Base-by-base conservation (phyloP, 1,140 invertebrate genomes). In the Batillaria attramentaria region DNA sequence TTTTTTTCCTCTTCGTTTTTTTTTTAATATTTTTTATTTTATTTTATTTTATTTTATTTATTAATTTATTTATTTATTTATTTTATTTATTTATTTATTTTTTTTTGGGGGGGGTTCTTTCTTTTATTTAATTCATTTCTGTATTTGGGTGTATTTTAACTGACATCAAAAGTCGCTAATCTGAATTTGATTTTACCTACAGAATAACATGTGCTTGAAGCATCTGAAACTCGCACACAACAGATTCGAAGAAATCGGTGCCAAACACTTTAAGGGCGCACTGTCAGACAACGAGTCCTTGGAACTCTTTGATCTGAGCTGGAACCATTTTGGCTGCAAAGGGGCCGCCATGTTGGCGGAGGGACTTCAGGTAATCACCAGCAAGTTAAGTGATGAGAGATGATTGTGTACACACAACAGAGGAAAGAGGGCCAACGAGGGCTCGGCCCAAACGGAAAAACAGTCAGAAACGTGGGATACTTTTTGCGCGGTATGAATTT, bases 271-370 rank as follows among this genome's bases (percentile, higher is more conserved):
- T 16, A 79, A 76, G 74, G 83, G 83, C 24, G 86, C 85, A 35
- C 73, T 90, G 46, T 81, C 81, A 33, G 86, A 88, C 66, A 89
- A 89, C 78, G 86, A 87, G 43, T 83, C 84, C 3, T 72, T 90
- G 33, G 79, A 85, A 70, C 81, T 83, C 1, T 74, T 90, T 13
- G 87, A 89, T 77, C 79, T 90, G 1, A 90, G 88, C 79, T 90
- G 87, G 87, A 89, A 89, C 72, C 85, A 86, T 72, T 88, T 90
- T 68, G 81, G 85, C 54, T 79, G 77, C 20, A 85, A 84, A 78
- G 89, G 86, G 24, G 86, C 87, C 37, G 81, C 84, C 16, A 54
- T 74, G 20, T 68, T 90, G 24, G 86, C 87, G 6, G 83, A 88
- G 65, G 88, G 85, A 28, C 68, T 90, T 13, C 78, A 81, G 79